Percentiles rank a stretch among this genome's conserved stretches.
Evolutionary conservation across 2,888 invertebrate genomes (phyloP).

Genomic region (Chrysopilus asiliformis): DNA sequence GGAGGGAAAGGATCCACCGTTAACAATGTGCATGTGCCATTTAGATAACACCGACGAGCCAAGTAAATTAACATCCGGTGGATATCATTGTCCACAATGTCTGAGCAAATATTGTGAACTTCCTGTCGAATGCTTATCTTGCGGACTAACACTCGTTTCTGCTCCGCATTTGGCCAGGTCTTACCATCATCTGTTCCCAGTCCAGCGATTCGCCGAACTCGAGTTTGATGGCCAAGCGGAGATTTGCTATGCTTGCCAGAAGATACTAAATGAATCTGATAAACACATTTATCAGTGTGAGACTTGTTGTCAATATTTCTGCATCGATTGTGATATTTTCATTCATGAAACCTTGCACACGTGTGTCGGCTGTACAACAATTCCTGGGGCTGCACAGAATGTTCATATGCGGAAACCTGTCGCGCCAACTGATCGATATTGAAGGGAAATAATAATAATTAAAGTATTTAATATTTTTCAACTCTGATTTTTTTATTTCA

Average conservation of each 20-base stretch:
- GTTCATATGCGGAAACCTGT: too few relatives aligned
- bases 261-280: constrained; percentile 49
- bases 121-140: constrained; percentile 92
- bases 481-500: too few relatives aligned
- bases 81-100: constrained; percentile 90
- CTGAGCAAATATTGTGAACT: constrained; percentile 95
- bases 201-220: constrained; percentile 69
- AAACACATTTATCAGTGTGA: constrained; percentile 75
- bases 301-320: constrained; percentile 68
- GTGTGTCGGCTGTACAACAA: constrained; percentile 91
- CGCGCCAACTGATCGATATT: too few relatives aligned
- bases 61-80: constrained; percentile 56
- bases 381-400: constrained; percentile 23
- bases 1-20: constrained; percentile 48
- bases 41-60: constrained; percentile 59
- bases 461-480: too few relatives aligned
- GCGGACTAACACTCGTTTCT: constrained; percentile 89
- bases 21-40: constrained; percentile 90
- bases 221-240: constrained; percentile 44
- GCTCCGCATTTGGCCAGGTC: constrained; percentile 96
- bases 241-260: constrained; percentile 63
- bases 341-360: constrained; percentile 88
- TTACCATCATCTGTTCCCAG: constrained; percentile 94
- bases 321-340: constrained; percentile 91
- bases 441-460: too few relatives aligned